Evolutionary conservation across 2,797 vertebrate species (phyloP), one percentile per base, ranked within the genome.

Genomic region (Rhynchonycteris naso): DNA sequence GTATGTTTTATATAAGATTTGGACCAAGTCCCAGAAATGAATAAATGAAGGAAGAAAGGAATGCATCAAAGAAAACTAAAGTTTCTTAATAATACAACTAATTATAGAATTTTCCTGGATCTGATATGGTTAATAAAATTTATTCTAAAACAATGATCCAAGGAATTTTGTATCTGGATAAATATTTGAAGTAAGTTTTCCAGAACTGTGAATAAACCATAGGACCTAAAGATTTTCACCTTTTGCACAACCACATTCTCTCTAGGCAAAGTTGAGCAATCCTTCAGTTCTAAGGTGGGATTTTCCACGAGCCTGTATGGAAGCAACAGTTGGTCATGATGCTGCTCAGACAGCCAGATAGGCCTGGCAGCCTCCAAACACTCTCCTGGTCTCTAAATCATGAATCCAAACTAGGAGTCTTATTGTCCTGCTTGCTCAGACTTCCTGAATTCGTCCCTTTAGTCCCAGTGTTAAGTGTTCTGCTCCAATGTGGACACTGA

Each of bases 101-200:
- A 88, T 90, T 95, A 93, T 88, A 95, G 91, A 95, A 93, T 91
- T 71, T 93, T 56, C 61, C 88, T 95, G 84, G 78, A 50, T 96
- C 92, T 66, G 96, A 95, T 89, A 91, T 96, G 96, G 69, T 19
- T 61, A 82, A 91, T 38, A 86, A 88, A 96, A 69, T 79, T 90
- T 86, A 94, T 81, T 97, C 92, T 95, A 97, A 95, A 92, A 76
- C 35, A 93, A 87, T 78, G 92, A 97, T 95, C 58, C 38, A 90
- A 71, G 79, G 58, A 95, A 96, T 89, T 65, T 71, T 90, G 69
- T 90, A 94, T 96, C 90, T 89, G 95, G 89, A 80, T 71, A 95
- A 97, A 82, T 93, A 96, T 79, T 56, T 97, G 96, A 97, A 97
- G 76, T 96, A 94, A 65, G 65, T 95, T 96, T 97, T 96, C 93